phyloP scores from a whole-genome alignment of 2,797 vertebrate genomes.

The Lutjanus campechanus region DNA sequence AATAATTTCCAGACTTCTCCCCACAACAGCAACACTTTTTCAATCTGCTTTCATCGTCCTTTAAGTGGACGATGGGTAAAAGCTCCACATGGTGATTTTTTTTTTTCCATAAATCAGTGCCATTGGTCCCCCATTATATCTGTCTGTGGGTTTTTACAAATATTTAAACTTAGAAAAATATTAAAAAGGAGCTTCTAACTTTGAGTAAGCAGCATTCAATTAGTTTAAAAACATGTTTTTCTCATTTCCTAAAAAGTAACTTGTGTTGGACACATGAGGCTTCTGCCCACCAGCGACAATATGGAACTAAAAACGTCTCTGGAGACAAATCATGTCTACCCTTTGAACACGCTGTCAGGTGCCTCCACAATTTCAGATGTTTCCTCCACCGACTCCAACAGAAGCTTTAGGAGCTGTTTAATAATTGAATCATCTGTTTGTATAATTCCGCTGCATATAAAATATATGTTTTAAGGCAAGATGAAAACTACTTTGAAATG shows the following conservation, averaged over 20 bases:
- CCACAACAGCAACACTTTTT: too few species aligned
- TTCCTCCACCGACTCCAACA: slow-evolving; percentile 25
- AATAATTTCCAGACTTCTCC: too few species aligned
- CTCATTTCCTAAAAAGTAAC: too few species aligned
- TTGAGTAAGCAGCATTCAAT: too few species aligned
- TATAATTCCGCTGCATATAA: slow-evolving; percentile 26
- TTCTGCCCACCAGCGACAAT: too few species aligned
- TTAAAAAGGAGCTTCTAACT: too few species aligned
- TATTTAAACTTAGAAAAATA: too few species aligned
- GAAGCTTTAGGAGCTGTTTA: slow-evolving; percentile 31
- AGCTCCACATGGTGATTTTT: not conserved
- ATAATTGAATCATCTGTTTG: slow-evolving; percentile 29
- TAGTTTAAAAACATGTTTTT: too few species aligned
- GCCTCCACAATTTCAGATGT: not conserved
- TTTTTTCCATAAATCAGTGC: too few species aligned
- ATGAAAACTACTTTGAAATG: slow-evolving; percentile 27
- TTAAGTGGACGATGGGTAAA: not conserved
- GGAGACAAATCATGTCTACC: not conserved
- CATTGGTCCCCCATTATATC: too few species aligned
- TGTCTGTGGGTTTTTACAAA: too few species aligned
- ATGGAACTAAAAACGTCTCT: not conserved
- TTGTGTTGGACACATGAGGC: too few species aligned
- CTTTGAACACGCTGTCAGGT: not conserved
- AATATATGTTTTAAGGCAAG: slow-evolving; percentile 27
- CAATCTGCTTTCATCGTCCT: not conserved